Evolutionary conservation across 1,140 invertebrate species (phyloP), one percentile per base, ranked within the genome.

Genomic region (Matsumurasca onukii): DNA sequence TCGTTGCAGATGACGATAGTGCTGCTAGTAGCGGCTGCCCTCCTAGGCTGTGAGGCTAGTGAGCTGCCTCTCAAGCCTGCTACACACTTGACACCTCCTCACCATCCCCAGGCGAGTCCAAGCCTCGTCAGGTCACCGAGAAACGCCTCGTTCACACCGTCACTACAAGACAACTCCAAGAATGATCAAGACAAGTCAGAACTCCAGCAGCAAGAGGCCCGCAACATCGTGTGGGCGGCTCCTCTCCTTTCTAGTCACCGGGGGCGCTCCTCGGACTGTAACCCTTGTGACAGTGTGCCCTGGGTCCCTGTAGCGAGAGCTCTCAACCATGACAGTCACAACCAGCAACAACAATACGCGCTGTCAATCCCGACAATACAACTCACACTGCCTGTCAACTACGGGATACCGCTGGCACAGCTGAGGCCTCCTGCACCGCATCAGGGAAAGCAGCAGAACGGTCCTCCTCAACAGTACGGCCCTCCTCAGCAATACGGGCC

Each of bases 281-380:
- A 88, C 75, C 82, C 88, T 63, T 93, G 91, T 74, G 91, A 92
- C 77, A 84, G 85, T 72, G 83, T 86, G 70, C 90, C 91, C 65
- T 93, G 91, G 91, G 85, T 90, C 70, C 91, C 91, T 2, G 85
- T 93, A 72, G 69, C 72, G 24, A 66, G 71, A 31, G 69, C 71
- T 2, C 30, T 73, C 3, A 49, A 69, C 29, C 17, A 17, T 61
- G 29, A 61, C 34, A 27, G 45, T 31, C 29, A 45, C 25, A n/a
- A n/a, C n/a, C n/a, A n/a, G n/a, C 1, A 13, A 29, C 63, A 66
- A 29, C 64, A 49, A 13, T 51, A 31, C 27, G 39, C 48, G 31
- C 66, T 67, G 25, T 64, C 61, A 30, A 64, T 68, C 39, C 59
- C 34, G n/a, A 61, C 59, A 62, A 68, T 66, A 2, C 31, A 61